These are phyloP conservation scores for Caenorhabditis inopinata DNA, from an alignment of 1,140 invertebrate genomes.

Conservation along the genomic window DNA sequence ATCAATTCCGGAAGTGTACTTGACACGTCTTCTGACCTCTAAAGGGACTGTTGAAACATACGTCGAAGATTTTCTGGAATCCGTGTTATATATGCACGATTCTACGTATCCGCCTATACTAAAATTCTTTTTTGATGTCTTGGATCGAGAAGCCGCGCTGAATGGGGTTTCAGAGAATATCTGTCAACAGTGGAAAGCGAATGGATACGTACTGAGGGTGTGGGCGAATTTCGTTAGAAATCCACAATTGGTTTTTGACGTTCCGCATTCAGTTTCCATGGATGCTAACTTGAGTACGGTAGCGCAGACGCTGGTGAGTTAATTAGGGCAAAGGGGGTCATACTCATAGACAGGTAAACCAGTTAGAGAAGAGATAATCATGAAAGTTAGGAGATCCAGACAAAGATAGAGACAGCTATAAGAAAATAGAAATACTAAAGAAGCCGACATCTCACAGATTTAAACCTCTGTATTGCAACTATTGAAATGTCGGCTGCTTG, in stretches of 20 bases:
- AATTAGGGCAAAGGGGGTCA: no score
- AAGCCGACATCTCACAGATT: no score
- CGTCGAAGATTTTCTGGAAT: conserved; percentile 80
- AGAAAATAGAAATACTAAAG: no score
- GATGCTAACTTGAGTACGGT: conserved; percentile 90
- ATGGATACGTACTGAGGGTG: conserved; percentile 79
- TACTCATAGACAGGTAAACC: no score
- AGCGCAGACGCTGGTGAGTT: conserved; percentile 90
- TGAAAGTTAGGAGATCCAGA: no score
- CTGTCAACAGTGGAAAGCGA: conserved; percentile 90
- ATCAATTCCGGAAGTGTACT: conserved; percentile 86
- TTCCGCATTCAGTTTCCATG: conserved; percentile 85
- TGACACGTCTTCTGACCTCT: conserved; percentile 83
- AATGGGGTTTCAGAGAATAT: conserved; percentile 68
- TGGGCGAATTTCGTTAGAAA: conserved; percentile 97
- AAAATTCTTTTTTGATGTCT: conserved; percentile 90
- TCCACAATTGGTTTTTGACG: conserved; percentile 93
- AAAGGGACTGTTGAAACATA: conserved; percentile 90
- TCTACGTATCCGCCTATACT: conserved; percentile 81
- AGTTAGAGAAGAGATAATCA: no score
- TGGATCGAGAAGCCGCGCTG: conserved; percentile 83
- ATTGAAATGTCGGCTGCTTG: no score
- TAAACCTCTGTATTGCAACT: no score
- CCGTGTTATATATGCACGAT: conserved; percentile 49
- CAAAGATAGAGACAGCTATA: no score